Base-by-base conservation (phyloP, 2,113 vertebrate species). In the Scophthalmus maximus region DNA sequence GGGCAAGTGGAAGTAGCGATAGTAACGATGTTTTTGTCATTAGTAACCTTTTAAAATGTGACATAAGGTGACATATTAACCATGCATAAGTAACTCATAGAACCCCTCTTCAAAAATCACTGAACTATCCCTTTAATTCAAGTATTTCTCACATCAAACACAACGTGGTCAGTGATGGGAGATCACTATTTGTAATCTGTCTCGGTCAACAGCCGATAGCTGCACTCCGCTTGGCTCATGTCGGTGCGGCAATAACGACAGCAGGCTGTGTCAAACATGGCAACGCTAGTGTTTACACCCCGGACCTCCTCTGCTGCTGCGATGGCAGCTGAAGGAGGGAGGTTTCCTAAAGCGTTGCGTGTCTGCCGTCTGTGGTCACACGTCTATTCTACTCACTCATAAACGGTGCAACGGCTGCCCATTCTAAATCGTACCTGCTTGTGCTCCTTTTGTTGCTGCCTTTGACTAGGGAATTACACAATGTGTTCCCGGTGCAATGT, bases 361-460 rank as follows among this genome's bases (percentile, higher is more conserved):
- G 22, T 22, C 30, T 56, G 57, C 42, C 55, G 2, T 69, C 63
- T 78, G 79, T 47, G 57, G 62, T 65, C 67, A 68, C 51, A 74
- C 34, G 52, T 57, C 50, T 44, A n/a, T 15, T 12, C 6, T 23
- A 27, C 40, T 36, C 27, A 11, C 12, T 18, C n/a, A 56, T 27
- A 69, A 66, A 59, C n/a, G 6, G 32, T 23, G 6, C 50, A 9
- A 36, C 25, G 38, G 11, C 8, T 42, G 44, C 7, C 17, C 15
- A 15, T 44, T 25, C 61, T 65, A 22, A 3, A 52, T 61, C 25
- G 44, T 14, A 63, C 50, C 44, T 51, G 29, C 4, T 18, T 44
- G 50, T 60, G 15, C 64, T 34, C 25, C 27, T n/a, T 46, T 46
- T 7, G 42, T n/a, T 32, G 30, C 22, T 27, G 46, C 25, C 22